Conservation (phyloP, 2,888 invertebrate species). For the Siphlonurus alternatus region DNA sequence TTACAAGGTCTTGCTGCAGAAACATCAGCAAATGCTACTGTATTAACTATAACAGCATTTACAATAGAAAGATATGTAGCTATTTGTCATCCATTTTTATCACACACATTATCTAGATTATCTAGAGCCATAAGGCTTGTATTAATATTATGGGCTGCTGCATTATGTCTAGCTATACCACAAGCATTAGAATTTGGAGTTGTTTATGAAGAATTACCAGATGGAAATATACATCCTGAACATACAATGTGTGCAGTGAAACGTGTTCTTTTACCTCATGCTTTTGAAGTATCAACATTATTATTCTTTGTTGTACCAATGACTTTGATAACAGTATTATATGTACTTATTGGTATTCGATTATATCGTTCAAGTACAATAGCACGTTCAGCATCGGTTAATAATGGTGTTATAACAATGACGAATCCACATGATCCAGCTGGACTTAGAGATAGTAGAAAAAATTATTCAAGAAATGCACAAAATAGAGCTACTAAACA, state of each 20-base stretch:
- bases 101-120: conserved; percentile 74
- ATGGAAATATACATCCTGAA: conserved; percentile 18
- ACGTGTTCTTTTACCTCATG: conserved; percentile 40
- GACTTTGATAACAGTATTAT: conserved; percentile 39
- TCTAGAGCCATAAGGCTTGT: conserved; percentile 71
- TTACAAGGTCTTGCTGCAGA: conserved; percentile 49
- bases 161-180: conserved; percentile 54
- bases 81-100: conserved; percentile 56
- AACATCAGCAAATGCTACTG: conserved; percentile 61
- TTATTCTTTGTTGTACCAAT: conserved; percentile 42
- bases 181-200: conserved; percentile 41
- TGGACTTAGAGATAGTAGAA: conserved; percentile 13
- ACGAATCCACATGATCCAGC: neutral
- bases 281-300: conserved; percentile 58
- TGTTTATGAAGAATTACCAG: conserved; percentile 21
- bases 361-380: conserved; percentile 31
- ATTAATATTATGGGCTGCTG: conserved; percentile 60
- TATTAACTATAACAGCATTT: conserved; percentile 57
- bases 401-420: neutral
- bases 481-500: conserved; percentile 25
- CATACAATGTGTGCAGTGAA: conserved; percentile 31
- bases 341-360: conserved; percentile 31
- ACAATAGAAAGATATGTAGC: conserved; percentile 36
- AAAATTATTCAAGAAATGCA: conserved; percentile 25
- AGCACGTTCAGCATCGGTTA: neutral